These are phyloP conservation scores for Caenorhabditis drosophilae DNA, from an alignment of 2,888 invertebrate species.

Conservation along the genomic window DNA sequence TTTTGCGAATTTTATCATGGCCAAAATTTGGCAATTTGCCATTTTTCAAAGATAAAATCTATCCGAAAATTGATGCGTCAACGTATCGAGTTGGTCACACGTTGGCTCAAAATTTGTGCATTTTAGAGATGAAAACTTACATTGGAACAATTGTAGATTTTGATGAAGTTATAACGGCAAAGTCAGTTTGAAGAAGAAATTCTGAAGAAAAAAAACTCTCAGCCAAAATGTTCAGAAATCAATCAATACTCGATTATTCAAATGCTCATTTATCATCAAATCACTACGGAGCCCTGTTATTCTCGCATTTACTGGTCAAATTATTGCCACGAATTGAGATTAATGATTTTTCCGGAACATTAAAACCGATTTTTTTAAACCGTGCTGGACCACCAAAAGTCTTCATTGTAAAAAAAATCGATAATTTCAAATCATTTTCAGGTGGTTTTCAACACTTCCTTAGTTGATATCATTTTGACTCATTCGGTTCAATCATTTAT, in stretches of 20 bases:
- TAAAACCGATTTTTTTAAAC: conserved; percentile 11
- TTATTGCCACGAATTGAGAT: conserved; percentile 15
- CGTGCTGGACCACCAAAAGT: conserved; percentile 28
- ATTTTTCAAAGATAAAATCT: no score
- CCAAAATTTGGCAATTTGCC: conserved; percentile 12
- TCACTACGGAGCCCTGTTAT: conserved; percentile 13
- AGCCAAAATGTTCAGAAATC: no score
- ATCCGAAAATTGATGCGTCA: conserved; percentile 16
- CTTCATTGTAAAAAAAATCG: not conserved
- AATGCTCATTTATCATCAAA: not conserved
- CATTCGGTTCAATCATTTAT: conserved; percentile 12
- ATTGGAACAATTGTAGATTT: conserved; percentile 46
- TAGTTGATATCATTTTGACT: conserved; percentile 11
- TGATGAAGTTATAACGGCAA: conserved; percentile 38
- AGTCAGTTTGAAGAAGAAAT: no score
- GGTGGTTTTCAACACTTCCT: conserved; percentile 11
- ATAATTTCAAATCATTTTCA: not conserved
- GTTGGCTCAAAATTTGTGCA: conserved; percentile 50
- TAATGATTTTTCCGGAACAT: conserved; percentile 13
- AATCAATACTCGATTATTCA: not conserved
- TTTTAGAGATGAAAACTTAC: conserved; percentile 33
- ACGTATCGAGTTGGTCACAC: conserved; percentile 52
- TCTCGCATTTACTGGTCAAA: conserved; percentile 19
- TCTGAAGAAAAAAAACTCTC: no score
- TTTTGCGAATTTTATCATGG: conserved; percentile 18